Evolutionary conservation across 2,888 invertebrate species (phyloP).

Genomic region (Branchipolynoe longqiensis): DNA sequence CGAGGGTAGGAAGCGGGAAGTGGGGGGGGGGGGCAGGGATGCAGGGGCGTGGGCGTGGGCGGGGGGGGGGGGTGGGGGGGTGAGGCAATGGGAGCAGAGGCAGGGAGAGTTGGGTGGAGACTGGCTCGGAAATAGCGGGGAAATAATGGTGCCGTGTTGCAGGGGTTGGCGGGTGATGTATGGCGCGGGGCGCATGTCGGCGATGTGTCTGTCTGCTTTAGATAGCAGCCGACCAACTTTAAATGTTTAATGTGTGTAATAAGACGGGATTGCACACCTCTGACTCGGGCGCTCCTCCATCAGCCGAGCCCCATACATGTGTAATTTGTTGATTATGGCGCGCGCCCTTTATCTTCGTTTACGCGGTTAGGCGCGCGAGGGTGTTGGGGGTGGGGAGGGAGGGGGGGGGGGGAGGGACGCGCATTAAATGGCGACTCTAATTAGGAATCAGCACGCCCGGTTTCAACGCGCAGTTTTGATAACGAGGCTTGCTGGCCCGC

Average conservation of each 20-base stretch:
- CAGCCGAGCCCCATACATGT: slow-evolving; percentile 21
- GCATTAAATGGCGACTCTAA: slow-evolving; percentile 44
- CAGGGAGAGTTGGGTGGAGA: too few species aligned
- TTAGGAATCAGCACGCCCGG: slow-evolving; percentile 25
- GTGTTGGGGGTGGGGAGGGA: too few species aligned
- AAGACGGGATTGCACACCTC: slow-evolving; percentile 51
- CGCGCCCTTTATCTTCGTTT: slow-evolving; percentile 49
- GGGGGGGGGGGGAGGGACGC: neutral
- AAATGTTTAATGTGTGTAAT: slow-evolving; percentile 57
- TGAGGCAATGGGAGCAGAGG: too few species aligned
- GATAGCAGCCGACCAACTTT: slow-evolving; percentile 34
- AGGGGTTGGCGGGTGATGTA: neutral
- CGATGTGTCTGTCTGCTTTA: slow-evolving; percentile 35
- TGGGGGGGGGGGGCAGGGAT: too few species aligned
- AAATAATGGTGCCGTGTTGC: slow-evolving; percentile 43
- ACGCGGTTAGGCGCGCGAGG: slow-evolving; percentile 23
- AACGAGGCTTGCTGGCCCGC: too few species aligned
- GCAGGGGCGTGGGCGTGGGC: too few species aligned
- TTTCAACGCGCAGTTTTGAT: slow-evolving; percentile 42
- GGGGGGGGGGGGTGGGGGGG: too few species aligned
- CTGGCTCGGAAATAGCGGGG: too few species aligned
- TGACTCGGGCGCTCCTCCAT: slow-evolving; percentile 26
- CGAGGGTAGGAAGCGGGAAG: slow-evolving; percentile 26
- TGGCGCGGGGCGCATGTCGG: too few species aligned
- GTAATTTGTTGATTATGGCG: slow-evolving; percentile 54